Percentiles rank a stretch among this genome's conserved stretches.
These are phyloP conservation scores for Myotis lucifugus DNA, from an alignment of 2,113 vertebrate species.

Conservation along the genomic window DNA sequence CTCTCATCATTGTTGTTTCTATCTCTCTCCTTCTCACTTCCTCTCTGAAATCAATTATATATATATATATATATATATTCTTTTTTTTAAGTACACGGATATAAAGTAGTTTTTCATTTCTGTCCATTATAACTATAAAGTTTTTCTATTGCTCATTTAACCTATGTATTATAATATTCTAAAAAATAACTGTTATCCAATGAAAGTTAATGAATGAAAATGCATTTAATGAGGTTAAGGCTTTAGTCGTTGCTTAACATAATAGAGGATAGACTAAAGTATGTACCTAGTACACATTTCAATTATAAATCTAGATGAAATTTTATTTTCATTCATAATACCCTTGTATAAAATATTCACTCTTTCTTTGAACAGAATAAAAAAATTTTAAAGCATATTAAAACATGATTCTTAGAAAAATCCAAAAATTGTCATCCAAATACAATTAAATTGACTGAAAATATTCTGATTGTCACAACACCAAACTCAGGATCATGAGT, in stretches of 20 bases:
- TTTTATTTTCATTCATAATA: conserved; percentile 61
- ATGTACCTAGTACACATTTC: conserved; percentile 72
- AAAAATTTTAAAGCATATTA: conserved; percentile 65
- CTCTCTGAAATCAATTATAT: too few relatives aligned
- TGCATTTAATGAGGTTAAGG: background rate
- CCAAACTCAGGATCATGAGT: background rate
- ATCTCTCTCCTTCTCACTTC: too few relatives aligned
- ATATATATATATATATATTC: too few relatives aligned
- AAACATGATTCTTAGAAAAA: conserved; percentile 69
- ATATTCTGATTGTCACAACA: background rate
- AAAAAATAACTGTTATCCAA: background rate
- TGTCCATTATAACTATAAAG: background rate
- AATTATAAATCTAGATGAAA: conserved; percentile 78
- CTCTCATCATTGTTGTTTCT: too few relatives aligned
- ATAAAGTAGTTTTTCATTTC: conserved; percentile 9
- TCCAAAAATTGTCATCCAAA: conserved; percentile 53
- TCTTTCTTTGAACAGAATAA: conserved; percentile 67
- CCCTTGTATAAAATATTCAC: conserved; percentile 56
- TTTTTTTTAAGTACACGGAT: background rate
- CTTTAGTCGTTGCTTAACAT: conserved; percentile 63
- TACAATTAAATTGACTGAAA: conserved; percentile 15
- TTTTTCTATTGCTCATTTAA: conserved; percentile 31
- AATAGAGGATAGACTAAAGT: background rate
- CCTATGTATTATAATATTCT: background rate
- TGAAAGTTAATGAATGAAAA: conserved; percentile 9